Base-by-base conservation (phyloP, 2,113 vertebrate species). In the Laticauda colubrina region DNA sequence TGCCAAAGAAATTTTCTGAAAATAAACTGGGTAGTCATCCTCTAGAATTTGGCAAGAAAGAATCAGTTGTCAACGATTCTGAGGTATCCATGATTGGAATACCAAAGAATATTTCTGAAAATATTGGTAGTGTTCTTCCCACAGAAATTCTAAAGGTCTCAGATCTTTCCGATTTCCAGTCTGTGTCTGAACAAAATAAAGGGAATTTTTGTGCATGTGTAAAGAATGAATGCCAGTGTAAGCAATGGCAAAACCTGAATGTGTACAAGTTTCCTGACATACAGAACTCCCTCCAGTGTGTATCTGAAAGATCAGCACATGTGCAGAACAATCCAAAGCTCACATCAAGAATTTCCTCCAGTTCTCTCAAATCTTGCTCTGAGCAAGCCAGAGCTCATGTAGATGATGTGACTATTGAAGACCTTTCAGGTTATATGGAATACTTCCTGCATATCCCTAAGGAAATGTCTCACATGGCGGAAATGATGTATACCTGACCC, bases 381-480 rank as follows among this genome's bases (percentile, higher is more conserved):
- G 99, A 99, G 96, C 99, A 99, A 97, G 99, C 99, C 12, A 98
- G 99, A 5, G 98, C 97, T 92, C 99, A 98, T 94, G 99, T 99
- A 18, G 99, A 99, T 96, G 99, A 99, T 95, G 98, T 99, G 96
- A 99, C 99, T 89, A 99, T 99, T 96, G 99, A 99, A 98, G 99
- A 99, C 97, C 98, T 99, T 89, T 99, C 99, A 0, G 99, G 99
- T 89, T 99, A 99, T 97, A 98, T 99, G 98, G 99, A 99, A 95
- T 99, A 98, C 96, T 99, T 99, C 96, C 97, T 99, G 51, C 99
- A 99, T 97, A 99, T 99, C 96, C 99, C 99, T 93, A 99, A 99
- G 98, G 99, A 99, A 96, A 99, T 99, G 99, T 99, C 99, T 9
- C 99, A 99, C 97, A 99, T 99, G 99, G 99, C 99, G 20, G 99